Percentiles rank a stretch among this genome's conserved stretches.
Evolutionary conservation across 2,113 vertebrate genomes (phyloP).

Genomic region (Melanerpes formicivorus): DNA sequence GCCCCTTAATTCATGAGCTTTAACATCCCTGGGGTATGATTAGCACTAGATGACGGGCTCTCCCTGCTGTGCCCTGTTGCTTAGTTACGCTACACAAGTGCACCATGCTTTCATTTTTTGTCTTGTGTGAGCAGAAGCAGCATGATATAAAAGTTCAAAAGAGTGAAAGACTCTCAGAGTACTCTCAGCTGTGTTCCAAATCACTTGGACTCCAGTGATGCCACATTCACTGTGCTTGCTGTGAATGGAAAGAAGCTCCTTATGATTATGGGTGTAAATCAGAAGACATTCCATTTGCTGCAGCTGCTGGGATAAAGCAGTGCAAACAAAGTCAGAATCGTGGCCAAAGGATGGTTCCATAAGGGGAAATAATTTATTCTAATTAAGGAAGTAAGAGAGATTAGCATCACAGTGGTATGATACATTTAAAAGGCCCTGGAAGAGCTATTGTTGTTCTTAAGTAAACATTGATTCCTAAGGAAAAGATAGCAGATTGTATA

Average conservation of each 20-base stretch:
- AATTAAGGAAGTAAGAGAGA: not conserved
- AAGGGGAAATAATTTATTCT: constrained; percentile 14
- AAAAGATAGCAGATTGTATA: not conserved
- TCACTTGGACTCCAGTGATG: not conserved
- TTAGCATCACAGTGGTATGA: not conserved
- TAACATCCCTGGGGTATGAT: constrained; percentile 30
- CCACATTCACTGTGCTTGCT: not conserved
- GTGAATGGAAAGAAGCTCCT: not conserved
- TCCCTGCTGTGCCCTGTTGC: constrained; percentile 48
- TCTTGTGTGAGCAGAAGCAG: constrained; percentile 27
- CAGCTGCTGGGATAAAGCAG: not conserved
- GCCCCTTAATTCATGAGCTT: constrained; percentile 18
- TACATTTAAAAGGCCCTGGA: constrained; percentile 19
- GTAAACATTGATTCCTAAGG: not conserved
- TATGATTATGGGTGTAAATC: not conserved
- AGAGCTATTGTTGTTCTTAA: constrained; percentile 4
- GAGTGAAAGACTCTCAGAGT: not conserved
- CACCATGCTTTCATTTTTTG: constrained; percentile 34
- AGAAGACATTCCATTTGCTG: not conserved
- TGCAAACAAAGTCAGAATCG: not conserved
- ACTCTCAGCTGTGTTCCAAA: constrained; percentile 2
- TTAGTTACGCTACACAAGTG: not conserved
- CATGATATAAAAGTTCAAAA: constrained; percentile 1
- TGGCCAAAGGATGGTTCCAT: not conserved
- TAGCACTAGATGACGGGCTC: constrained; percentile 38